A percentile compares a stretch with the other conserved stretches of the same genome.
phyloP scores from a whole-genome alignment of 1,140 invertebrate species.

The Drosophila navojoa region DNA sequence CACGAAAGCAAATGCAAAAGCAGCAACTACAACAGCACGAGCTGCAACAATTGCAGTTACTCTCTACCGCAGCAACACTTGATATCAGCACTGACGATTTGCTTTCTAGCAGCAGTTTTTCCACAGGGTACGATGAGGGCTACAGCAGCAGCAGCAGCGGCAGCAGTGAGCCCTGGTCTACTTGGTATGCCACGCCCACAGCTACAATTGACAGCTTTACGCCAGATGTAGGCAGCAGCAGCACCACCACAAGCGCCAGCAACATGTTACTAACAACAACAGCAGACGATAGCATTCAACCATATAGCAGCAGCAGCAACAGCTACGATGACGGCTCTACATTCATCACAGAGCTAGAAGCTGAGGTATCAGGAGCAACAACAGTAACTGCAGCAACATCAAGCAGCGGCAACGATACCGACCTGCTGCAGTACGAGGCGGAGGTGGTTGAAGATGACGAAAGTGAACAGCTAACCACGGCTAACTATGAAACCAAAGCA shows the following conservation, averaged over 20 bases:
- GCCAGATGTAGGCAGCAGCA: slow-evolving; percentile 32
- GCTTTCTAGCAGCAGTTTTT: slow-evolving; percentile 33
- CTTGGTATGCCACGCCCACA: slow-evolving; percentile 54
- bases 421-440: slow-evolving; percentile 62
- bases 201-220: slow-evolving; percentile 63
- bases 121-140: slow-evolving; percentile 36
- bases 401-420: slow-evolving; percentile 49
- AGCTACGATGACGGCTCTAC: slow-evolving; percentile 68
- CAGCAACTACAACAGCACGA: slow-evolving; percentile 24
- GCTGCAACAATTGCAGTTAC: slow-evolving; percentile 24
- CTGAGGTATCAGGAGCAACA: slow-evolving; percentile 48
- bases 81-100: slow-evolving; percentile 5
- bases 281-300: slow-evolving; percentile 71
- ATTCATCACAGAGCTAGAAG: slow-evolving; percentile 62
- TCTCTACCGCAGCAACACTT: slow-evolving; percentile 25
- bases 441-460: slow-evolving; percentile 54
- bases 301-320: slow-evolving; percentile 43
- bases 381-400: slow-evolving; percentile 28
- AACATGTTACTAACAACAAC: slow-evolving; percentile 56
- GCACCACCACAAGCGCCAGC: slow-evolving; percentile 37
- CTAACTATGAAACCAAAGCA: slow-evolving; percentile 72
- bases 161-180: slow-evolving; percentile 61
- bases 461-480: slow-evolving; percentile 42
- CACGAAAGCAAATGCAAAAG: slow-evolving; percentile 40
- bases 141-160: slow-evolving; percentile 50